Evolutionary conservation across 2,113 vertebrate genomes (phyloP), one percentile per base, ranked within the genome.

Genomic region (Melanotaenia duboulayi): DNA sequence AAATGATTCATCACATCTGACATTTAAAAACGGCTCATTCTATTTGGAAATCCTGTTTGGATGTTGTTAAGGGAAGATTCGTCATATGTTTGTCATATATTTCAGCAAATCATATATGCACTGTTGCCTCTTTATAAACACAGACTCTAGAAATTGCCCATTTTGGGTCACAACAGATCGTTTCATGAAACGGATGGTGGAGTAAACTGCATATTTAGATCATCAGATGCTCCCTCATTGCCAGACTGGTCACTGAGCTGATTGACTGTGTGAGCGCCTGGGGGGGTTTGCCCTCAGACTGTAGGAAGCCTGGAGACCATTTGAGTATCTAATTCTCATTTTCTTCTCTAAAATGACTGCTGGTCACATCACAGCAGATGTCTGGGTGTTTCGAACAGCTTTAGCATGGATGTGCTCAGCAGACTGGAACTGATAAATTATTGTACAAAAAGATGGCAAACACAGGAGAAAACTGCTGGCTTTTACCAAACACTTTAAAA

Each of bases 401-500:
- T 48, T 14, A 48, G 44, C 44, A 48, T 16, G 17, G 44, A 48
- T n/a, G 44, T 6, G 19, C 44, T 17, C 44, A 48, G 13, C 17
- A 48, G 44, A 48, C 44, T 48, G 44, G 44, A 48, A 48, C 44
- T 19, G 44, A 48, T 48, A 48, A 48, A 48, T 48, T 48, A 46
- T 46, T 12, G 42, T 46, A 19, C 44, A 14, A 42, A 14, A 42
- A 42, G 40, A 42, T 16, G 12, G 12, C 6, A 11, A 11, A 40
- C 39, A 17, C 16, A 4, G 42, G 44, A 48, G 44, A 48, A 48
- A 48, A 7, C 44, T 19, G 4, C 44, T 48, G 44, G 17, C 44
- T 48, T 48, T n/a, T 17, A 19, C 44, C 8, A 19, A 19, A 48
- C 16, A 13, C 44, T 17, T 16, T 44, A 7, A 7, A n/a, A 48